Percentiles rank a stretch among this genome's conserved stretches.
These are phyloP conservation scores for Zosterops borbonicus DNA, from an alignment of 2,113 vertebrate genomes.

Conservation along the genomic window DNA sequence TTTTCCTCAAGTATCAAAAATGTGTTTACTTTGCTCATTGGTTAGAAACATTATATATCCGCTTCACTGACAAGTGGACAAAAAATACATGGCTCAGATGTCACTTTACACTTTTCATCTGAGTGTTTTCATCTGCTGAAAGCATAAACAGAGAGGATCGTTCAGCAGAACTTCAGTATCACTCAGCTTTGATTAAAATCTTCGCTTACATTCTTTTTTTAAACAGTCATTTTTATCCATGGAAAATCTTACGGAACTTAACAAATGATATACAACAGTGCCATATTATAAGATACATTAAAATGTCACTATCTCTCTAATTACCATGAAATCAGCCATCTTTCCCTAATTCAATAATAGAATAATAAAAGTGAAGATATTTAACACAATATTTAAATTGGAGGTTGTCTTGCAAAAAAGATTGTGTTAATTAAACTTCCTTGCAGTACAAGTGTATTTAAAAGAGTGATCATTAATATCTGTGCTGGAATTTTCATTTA, in stretches of 20 bases:
- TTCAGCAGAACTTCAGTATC: not conserved
- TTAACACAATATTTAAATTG: not conserved
- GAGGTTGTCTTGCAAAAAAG: not conserved
- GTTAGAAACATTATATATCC: not conserved
- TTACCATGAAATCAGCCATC: not conserved
- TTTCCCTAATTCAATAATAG: not conserved
- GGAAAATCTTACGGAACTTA: not conserved
- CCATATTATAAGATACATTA: not conserved
- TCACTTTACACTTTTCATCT: not conserved
- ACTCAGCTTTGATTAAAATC: slow-evolving; percentile 34
- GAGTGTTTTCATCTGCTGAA: slow-evolving; percentile 14
- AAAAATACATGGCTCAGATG: not conserved
- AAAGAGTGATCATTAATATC: not conserved
- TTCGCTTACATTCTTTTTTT: not conserved
- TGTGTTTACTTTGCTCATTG: not conserved
- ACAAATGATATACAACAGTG: not conserved
- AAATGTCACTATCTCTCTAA: not conserved
- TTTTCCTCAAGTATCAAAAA: not conserved
- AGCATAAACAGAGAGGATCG: slow-evolving; percentile 12
- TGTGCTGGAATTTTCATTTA: not conserved
- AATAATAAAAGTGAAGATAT: not conserved
- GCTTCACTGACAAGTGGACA: not conserved
- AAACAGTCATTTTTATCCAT: not conserved
- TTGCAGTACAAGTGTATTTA: not conserved
- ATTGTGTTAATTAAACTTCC: not conserved